Base-by-base conservation (phyloP, 2,113 vertebrate species). In the Gobio gobio region DNA sequence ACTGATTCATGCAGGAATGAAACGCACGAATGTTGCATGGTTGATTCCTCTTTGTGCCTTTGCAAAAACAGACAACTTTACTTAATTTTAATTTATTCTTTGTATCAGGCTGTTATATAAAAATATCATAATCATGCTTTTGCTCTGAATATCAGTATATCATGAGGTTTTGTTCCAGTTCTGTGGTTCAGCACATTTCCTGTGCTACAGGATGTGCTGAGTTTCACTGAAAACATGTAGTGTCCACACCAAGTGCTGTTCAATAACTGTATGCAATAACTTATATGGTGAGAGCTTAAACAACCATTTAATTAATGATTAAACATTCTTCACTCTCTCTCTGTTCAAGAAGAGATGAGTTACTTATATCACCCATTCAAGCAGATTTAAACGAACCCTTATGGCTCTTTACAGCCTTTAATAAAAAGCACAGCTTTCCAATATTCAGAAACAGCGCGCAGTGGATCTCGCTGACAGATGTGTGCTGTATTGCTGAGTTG, bases 281-380 rank as follows among this genome's bases (percentile, higher is more conserved):
- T 78, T 24, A 78, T 58, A 78, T 24, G 33, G 29, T 26, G 56
- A 63, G 36, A 47, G n/a, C 14, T 79, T 79, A 79, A 79, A 26
- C n/a, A 63, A 78, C 2, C 9, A 78, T 45, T 63, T 26, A 79
- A 63, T 79, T 10, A 26, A 63, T 45, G 58, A 79, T 26, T 59
- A 59, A 78, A 59, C 76, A n/a, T 10, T 4, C 29, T 14, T 54
- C 18, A 18, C 12, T 45, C 33, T 6, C 68, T 43, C 22, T 61
- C 3, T 24, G 58, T 24, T 45, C 13, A 26, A 61, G 56, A 43
- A 26, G 22, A 0, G 5, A n/a, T 16, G 56, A 45, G 58, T 63
- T 47, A n/a, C 76, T 51, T 51, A 59, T 22, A 78, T 63, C 36
- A 9, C 14, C 3, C 14, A 47, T 79, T 45, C 47, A 47, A 45